These are phyloP conservation scores for Crotalus viridis DNA, from an alignment of 2,113 vertebrate genomes.

Conservation along the genomic window DNA sequence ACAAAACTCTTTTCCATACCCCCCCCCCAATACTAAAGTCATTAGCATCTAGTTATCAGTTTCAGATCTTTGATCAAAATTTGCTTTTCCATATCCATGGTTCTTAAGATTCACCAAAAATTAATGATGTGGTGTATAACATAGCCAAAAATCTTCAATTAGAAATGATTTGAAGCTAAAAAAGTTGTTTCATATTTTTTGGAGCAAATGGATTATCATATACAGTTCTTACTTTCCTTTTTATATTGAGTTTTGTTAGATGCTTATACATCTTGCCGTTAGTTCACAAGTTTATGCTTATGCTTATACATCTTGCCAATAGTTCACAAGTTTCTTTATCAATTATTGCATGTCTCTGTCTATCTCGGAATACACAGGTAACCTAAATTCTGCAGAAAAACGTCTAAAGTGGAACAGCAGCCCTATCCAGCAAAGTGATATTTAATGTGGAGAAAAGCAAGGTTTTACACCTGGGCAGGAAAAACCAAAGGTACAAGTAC, in stretches of 20 bases:
- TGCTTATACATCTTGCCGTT: neutral
- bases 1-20: neutral
- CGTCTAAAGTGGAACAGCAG: neutral
- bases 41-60: neutral
- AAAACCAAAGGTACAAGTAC: no score
- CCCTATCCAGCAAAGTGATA: no score
- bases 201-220: conserved; percentile 2
- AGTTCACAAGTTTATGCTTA: neutral
- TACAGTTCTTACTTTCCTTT: neutral
- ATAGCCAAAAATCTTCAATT: conserved; percentile 38
- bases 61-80: conserved; percentile 5
- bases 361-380: neutral
- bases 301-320: neutral
- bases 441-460: no score
- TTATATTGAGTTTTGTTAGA: neutral
- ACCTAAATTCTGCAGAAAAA: neutral
- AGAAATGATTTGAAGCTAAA: conserved; percentile 32
- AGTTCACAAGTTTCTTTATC: neutral
- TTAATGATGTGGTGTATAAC: conserved; percentile 3
- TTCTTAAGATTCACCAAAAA: neutral
- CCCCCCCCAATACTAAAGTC: neutral
- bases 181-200: neutral
- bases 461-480: no score
- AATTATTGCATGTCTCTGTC: neutral
- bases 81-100: neutral